Conservation (phyloP, 2,113 vertebrate species). For the Cyrtonyx montezumae region DNA sequence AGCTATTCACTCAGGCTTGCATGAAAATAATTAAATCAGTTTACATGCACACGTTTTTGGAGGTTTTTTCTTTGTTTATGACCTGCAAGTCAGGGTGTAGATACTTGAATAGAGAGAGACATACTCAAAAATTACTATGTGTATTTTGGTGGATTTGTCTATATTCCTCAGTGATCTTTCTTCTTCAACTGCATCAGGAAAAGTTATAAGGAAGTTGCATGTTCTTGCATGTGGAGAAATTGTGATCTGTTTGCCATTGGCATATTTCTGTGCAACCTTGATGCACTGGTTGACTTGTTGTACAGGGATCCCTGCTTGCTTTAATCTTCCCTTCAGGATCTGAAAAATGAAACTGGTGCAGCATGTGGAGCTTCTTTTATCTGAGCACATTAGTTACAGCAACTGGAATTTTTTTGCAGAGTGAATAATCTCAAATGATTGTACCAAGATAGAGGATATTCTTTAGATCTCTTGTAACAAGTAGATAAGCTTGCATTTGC, state of each 20-base stretch:
- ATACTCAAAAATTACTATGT: background rate
- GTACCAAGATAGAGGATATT: rapidly evolving
- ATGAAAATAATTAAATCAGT: background rate
- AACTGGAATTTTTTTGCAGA: slow-evolving; percentile 34
- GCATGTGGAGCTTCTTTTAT: slow-evolving; percentile 63
- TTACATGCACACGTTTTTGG: background rate
- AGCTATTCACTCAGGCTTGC: background rate
- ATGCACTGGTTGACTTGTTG: slow-evolving; percentile 68
- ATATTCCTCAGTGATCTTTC: background rate
- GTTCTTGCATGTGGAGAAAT: background rate
- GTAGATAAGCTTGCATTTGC: background rate
- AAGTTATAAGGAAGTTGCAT: background rate
- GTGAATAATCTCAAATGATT: slow-evolving; percentile 41
- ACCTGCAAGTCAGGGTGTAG: background rate
- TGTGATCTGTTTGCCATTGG: background rate
- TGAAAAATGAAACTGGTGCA: slow-evolving; percentile 71
- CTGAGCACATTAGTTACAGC: slow-evolving; percentile 40
- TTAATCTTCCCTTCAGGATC: slow-evolving; percentile 29
- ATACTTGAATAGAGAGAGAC: background rate
- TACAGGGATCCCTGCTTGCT: background rate
- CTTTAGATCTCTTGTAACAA: background rate
- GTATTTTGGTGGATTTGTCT: background rate
- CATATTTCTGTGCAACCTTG: slow-evolving; percentile 60
- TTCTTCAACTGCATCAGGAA: background rate
- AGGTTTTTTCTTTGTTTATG: background rate